phyloP scores from a whole-genome alignment of 2,888 invertebrate species.

The Eristalinus sepulchralis region DNA sequence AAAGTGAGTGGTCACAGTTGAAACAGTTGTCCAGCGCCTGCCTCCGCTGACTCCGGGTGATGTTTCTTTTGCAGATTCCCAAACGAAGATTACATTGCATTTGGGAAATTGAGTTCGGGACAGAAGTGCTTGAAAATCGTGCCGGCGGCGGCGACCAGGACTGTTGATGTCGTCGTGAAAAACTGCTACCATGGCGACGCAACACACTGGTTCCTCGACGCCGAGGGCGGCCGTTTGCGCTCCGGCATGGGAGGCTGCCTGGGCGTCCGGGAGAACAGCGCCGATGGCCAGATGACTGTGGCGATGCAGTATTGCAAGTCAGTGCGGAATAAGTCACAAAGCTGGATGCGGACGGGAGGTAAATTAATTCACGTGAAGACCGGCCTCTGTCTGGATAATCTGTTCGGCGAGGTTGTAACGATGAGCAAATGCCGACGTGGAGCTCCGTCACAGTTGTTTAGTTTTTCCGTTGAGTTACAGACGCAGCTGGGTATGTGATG shows the following conservation, averaged over 20 bases:
- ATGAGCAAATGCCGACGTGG: slow-evolving; percentile 76
- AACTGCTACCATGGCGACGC: slow-evolving; percentile 74
- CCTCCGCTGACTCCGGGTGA: slow-evolving; percentile 10
- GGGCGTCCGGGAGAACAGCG: slow-evolving; percentile 44
- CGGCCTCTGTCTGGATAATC: slow-evolving; percentile 78
- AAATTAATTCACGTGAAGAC: slow-evolving; percentile 75
- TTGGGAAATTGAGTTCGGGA: slow-evolving; percentile 77
- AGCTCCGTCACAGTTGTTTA: slow-evolving; percentile 78
- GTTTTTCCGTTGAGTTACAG: slow-evolving; percentile 78
- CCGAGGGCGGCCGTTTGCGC: slow-evolving; percentile 73
- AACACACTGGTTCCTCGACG: slow-evolving; percentile 76
- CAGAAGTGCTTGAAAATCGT: slow-evolving; percentile 75
- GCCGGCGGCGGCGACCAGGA: slow-evolving; percentile 22
- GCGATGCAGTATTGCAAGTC: slow-evolving; percentile 67
- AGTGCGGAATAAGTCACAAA: slow-evolving; percentile 69
- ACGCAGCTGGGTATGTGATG: slow-evolving; percentile 17
- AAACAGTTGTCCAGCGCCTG: not conserved
- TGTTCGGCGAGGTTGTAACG: slow-evolving; percentile 74
- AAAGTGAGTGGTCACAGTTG: slow-evolving; percentile 74
- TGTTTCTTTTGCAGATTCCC: slow-evolving; percentile 72
- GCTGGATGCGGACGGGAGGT: slow-evolving; percentile 77
- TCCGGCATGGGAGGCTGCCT: slow-evolving; percentile 74
- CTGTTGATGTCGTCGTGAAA: slow-evolving; percentile 67
- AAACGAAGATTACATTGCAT: slow-evolving; percentile 76
- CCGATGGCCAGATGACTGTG: slow-evolving; percentile 32